Percentiles rank a stretch among this genome's conserved stretches.
Conservation (phyloP, 1,140 invertebrate species). For the Linepithema humile region DNA sequence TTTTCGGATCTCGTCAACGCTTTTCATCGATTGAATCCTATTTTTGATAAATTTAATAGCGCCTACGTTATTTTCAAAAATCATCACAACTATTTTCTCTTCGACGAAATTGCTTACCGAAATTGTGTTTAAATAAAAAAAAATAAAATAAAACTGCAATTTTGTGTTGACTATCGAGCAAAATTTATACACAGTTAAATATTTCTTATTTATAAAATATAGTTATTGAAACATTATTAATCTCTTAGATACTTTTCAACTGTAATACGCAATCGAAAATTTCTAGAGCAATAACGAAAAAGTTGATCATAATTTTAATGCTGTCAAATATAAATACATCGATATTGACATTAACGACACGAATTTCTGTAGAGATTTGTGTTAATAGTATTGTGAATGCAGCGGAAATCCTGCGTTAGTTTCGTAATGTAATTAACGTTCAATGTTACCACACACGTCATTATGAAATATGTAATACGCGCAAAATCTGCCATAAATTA, state of each 20-base stretch:
- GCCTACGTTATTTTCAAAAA: slow-evolving; percentile 4
- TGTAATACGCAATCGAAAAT: not conserved
- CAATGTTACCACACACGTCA: slow-evolving; percentile 22
- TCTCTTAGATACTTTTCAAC: not conserved
- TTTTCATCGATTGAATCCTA: not conserved
- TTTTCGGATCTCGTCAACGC: not conserved
- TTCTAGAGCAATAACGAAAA: not conserved
- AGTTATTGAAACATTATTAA: not conserved
- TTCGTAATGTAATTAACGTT: slow-evolving; percentile 47
- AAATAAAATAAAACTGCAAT: not conserved
- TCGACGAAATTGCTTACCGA: not conserved
- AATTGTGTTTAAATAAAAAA: not conserved
- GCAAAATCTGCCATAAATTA: slow-evolving; percentile 28
- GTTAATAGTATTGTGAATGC: slow-evolving; percentile 28
- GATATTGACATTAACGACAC: not conserved
- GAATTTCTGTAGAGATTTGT: slow-evolving; percentile 21
- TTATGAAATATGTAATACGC: slow-evolving; percentile 19
- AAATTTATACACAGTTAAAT: slow-evolving; percentile 11
- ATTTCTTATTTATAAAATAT: not conserved
- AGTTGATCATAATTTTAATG: slow-evolving; percentile 5
- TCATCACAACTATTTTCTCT: not conserved
- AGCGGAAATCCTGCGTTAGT: slow-evolving; percentile 16
- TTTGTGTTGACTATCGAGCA: not conserved
- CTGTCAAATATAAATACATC: not conserved
- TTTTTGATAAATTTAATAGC: not conserved